Conservation (phyloP, 2,888 invertebrate genomes). For the Lithophane socia region DNA sequence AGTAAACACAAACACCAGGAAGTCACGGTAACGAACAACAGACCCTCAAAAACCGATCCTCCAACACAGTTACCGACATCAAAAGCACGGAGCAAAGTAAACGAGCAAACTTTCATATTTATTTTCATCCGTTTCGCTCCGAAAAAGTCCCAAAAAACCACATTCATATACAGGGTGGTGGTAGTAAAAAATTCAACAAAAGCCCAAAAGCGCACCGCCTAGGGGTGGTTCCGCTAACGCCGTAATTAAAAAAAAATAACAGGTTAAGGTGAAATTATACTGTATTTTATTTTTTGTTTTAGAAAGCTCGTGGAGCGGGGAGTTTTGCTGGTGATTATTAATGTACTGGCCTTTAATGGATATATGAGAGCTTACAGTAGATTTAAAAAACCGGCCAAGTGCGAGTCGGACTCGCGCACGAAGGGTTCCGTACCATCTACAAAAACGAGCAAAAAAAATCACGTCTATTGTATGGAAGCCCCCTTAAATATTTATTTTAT, state of each 20-base stretch:
- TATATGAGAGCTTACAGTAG: neutral
- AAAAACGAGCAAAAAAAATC: too few species aligned
- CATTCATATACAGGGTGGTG: slow-evolving; percentile 36
- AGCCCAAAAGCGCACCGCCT: slow-evolving; percentile 15
- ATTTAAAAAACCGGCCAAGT: neutral
- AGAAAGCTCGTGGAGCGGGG: neutral
- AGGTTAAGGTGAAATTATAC: slow-evolving; percentile 14
- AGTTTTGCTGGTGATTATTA: slow-evolving; percentile 16
- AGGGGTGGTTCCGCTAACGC: slow-evolving; percentile 25
- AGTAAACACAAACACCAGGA: neutral
- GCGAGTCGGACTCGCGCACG: too few species aligned
- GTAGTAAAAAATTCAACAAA: slow-evolving; percentile 49
- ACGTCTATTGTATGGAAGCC: too few species aligned
- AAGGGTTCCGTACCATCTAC: too few species aligned
- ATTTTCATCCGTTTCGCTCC: slow-evolving; percentile 39
- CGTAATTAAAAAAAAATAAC: slow-evolving; percentile 53
- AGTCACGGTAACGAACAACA: neutral
- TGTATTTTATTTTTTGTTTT: slow-evolving; percentile 46
- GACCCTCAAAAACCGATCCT: neutral
- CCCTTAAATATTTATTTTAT: too few species aligned
- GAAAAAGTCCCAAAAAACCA: slow-evolving; percentile 56
- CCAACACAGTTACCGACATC: slow-evolving; percentile 25
- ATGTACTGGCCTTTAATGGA: slow-evolving; percentile 7
- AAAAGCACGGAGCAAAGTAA: slow-evolving; percentile 21
- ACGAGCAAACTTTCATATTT: slow-evolving; percentile 44